Conservation (phyloP, 1,140 invertebrate species). For the Meteorus sp. region DNA sequence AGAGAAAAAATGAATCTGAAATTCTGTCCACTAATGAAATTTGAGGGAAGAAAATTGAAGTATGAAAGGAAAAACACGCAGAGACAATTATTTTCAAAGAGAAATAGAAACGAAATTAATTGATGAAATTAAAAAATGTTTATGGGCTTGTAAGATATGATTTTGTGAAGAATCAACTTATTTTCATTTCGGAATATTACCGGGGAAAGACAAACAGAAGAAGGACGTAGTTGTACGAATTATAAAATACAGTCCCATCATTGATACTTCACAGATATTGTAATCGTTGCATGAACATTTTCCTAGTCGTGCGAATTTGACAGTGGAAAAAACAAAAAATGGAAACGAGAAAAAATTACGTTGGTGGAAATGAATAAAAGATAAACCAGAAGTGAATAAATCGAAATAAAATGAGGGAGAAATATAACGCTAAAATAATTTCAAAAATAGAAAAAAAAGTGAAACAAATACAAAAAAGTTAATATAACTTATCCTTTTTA, state of each 20-base stretch:
- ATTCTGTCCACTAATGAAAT: too few species aligned
- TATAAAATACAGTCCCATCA: slow-evolving; percentile 1
- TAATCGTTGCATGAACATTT: slow-evolving; percentile 22
- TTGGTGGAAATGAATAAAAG: slow-evolving; percentile 3
- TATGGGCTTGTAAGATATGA: slow-evolving; percentile 18
- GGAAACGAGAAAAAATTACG: slow-evolving; percentile 4
- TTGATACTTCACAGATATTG: slow-evolving; percentile 16
- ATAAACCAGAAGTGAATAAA: slow-evolving; percentile 5
- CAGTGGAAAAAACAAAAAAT: background rate
- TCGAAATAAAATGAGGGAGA: slow-evolving; percentile 8
- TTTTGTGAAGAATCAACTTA: slow-evolving; percentile 11
- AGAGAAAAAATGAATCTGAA: slow-evolving; percentile 27
- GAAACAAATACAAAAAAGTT: slow-evolving; percentile 13
- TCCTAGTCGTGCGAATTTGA: slow-evolving; percentile 30
- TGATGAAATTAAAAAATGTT: slow-evolving; percentile 16
- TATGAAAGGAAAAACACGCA: background rate
- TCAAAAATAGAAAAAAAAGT: background rate
- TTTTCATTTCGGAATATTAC: too few species aligned
- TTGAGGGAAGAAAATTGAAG: too few species aligned
- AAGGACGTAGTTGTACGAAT: slow-evolving; percentile 22
- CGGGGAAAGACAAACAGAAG: too few species aligned
- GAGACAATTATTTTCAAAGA: background rate
- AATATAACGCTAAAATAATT: slow-evolving; percentile 8
- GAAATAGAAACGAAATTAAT: slow-evolving; percentile 16
- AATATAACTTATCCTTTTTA: too few species aligned